These are phyloP conservation scores for Aulostomus chinensis DNA, from an alignment of 2,797 vertebrate genomes.

Conservation along the genomic window DNA sequence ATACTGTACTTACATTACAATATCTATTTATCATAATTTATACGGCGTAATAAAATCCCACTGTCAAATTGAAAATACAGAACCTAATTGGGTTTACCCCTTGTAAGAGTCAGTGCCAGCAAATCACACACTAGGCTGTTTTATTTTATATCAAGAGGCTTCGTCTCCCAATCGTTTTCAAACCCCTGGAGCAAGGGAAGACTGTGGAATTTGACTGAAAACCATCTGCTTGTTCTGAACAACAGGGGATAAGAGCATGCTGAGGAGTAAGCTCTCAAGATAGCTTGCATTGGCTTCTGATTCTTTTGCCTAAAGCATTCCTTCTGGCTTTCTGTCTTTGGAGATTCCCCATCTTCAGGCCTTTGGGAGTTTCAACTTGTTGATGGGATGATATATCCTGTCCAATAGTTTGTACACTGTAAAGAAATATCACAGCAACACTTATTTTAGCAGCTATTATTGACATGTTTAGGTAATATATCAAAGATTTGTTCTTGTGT, in stretches of 20 bases:
- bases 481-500: too few relatives aligned
- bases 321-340: conserved; percentile 66
- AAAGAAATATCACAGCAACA: too few relatives aligned
- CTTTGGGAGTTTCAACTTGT: conserved; percentile 83
- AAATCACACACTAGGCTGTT: conserved; percentile 39
- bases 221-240: conserved; percentile 70
- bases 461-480: too few relatives aligned
- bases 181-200: conserved; percentile 70
- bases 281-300: conserved; percentile 63
- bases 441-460: too few relatives aligned
- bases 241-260: conserved; percentile 66
- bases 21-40: not conserved
- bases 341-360: conserved; percentile 31
- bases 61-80: conserved; percentile 13
- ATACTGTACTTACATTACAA: not conserved
- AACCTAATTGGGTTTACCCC: conserved; percentile 18
- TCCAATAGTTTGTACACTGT: conserved; percentile 18
- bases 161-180: conserved; percentile 55
- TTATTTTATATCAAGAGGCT: conserved; percentile 58
- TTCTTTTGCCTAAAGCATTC: conserved; percentile 72
- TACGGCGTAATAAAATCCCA: not conserved
- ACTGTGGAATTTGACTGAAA: conserved; percentile 67
- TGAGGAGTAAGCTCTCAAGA: conserved; percentile 68
- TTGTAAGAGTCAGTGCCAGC: conserved; percentile 21
- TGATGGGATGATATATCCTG: conserved; percentile 68